Evolutionary conservation across 2,113 vertebrate species (phyloP).

Genomic region (Rhodinocichla rosea): DNA sequence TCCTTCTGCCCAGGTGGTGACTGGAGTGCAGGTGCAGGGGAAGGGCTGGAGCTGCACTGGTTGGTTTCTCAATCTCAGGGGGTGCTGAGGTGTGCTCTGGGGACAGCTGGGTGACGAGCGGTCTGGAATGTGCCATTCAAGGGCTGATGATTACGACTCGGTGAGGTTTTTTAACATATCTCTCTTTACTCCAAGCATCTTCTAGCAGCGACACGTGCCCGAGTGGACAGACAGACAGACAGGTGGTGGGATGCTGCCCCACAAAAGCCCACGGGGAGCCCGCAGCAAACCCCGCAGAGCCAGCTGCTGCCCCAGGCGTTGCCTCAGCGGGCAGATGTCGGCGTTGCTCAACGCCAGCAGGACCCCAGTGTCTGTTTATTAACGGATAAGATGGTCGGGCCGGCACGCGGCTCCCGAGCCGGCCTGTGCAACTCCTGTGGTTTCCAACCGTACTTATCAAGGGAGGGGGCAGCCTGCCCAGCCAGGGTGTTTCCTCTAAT

Average conservation of each 20-base stretch:
- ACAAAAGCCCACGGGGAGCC: background rate
- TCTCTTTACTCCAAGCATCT: background rate
- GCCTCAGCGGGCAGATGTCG: slow-evolving; percentile 29
- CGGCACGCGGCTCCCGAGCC: background rate
- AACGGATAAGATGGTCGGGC: slow-evolving; percentile 48
- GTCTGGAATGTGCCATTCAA: background rate
- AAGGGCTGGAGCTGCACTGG: rapidly evolving
- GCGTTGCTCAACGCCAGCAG: background rate
- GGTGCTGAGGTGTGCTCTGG: background rate
- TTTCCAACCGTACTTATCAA: slow-evolving; percentile 57
- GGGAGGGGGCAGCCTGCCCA: slow-evolving; percentile 68
- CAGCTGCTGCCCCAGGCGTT: background rate
- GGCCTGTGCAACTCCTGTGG: slow-evolving; percentile 24
- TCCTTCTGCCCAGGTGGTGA: background rate
- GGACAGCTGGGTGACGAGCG: rapidly evolving
- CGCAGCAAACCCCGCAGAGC: background rate
- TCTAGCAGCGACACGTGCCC: rapidly evolving
- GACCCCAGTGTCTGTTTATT: slow-evolving; percentile 5
- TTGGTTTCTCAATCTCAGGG: background rate
- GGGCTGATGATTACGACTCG: rapidly evolving
- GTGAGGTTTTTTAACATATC: background rate
- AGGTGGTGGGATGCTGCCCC: background rate
- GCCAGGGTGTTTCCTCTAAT: slow-evolving; percentile 70
- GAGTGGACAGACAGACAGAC: background rate
- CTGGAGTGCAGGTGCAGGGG: rapidly evolving